Evolutionary conservation across 1,140 invertebrate genomes (phyloP).

Genomic region (Drosophila arizonae): DNA sequence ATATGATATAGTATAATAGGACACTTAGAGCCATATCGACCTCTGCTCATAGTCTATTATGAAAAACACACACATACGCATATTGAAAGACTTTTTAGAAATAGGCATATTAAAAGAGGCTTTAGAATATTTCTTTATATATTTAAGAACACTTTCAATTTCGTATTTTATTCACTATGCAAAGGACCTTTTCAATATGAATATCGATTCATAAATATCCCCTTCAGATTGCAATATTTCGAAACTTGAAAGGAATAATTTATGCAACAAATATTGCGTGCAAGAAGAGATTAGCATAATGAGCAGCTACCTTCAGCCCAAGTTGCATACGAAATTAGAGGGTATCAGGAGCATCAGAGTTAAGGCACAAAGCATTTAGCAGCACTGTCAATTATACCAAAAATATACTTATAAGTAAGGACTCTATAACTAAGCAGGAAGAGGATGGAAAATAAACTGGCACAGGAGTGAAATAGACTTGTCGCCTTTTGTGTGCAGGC

Average conservation of each 20-base stretch:
- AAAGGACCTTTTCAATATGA: background rate
- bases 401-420: slow-evolving; percentile 37
- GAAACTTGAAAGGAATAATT: too few relatives aligned
- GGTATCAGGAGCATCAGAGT: slow-evolving; percentile 11
- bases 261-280: too few relatives aligned
- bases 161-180: too few relatives aligned
- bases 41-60: too few relatives aligned
- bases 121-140: too few relatives aligned
- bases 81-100: too few relatives aligned
- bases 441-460: slow-evolving; percentile 13
- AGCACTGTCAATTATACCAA: slow-evolving; percentile 35
- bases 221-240: too few relatives aligned
- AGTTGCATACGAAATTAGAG: slow-evolving; percentile 8
- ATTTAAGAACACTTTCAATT: too few relatives aligned
- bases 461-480: slow-evolving; percentile 66
- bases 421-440: slow-evolving; percentile 25
- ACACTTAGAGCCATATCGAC: too few relatives aligned
- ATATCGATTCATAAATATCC: background rate
- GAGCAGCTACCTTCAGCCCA: background rate
- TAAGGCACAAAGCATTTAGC: slow-evolving; percentile 37
- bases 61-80: too few relatives aligned
- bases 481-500: slow-evolving; percentile 36
- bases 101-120: too few relatives aligned
- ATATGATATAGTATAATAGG: too few relatives aligned
- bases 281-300: background rate